These are phyloP conservation scores for Drosophila bipectinata DNA, from an alignment of 1,140 invertebrate species.

Conservation along the genomic window DNA sequence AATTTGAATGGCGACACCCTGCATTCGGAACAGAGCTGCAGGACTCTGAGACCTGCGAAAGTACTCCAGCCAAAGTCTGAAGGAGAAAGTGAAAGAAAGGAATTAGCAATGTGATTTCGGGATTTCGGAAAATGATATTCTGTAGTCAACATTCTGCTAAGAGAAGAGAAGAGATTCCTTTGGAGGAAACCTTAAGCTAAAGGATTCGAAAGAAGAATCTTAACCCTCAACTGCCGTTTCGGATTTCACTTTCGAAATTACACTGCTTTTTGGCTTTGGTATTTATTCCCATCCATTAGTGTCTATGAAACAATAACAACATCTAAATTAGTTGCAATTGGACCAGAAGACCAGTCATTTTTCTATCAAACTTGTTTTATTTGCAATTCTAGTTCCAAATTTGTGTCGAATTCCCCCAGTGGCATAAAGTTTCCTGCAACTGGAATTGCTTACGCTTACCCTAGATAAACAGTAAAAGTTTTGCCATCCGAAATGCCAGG, in stretches of 20 bases:
- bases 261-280: not conserved
- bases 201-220: too few species aligned
- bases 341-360: not conserved
- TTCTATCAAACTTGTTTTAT: slow-evolving; percentile 16
- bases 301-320: slow-evolving; percentile 3
- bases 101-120: slow-evolving; percentile 20
- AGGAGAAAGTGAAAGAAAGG: slow-evolving; percentile 1
- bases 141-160: not conserved
- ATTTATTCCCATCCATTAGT: slow-evolving; percentile 8
- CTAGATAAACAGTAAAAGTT: slow-evolving; percentile 43
- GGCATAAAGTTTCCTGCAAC: slow-evolving; percentile 24
- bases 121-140: not conserved
- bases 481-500: slow-evolving; percentile 13
- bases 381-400: slow-evolving; percentile 16
- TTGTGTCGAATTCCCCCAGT: slow-evolving; percentile 15
- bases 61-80: slow-evolving; percentile 7
- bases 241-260: not conserved
- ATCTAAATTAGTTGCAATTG: slow-evolving; percentile 17
- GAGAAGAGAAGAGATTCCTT: slow-evolving; percentile 1
- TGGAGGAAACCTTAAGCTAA: too few species aligned
- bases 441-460: slow-evolving; percentile 23
- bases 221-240: not conserved
- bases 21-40: slow-evolving; percentile 23
- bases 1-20: slow-evolving; percentile 56
- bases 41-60: not conserved